Base-by-base conservation (phyloP, 2,113 vertebrate species). In the Nesogale talazaci region DNA sequence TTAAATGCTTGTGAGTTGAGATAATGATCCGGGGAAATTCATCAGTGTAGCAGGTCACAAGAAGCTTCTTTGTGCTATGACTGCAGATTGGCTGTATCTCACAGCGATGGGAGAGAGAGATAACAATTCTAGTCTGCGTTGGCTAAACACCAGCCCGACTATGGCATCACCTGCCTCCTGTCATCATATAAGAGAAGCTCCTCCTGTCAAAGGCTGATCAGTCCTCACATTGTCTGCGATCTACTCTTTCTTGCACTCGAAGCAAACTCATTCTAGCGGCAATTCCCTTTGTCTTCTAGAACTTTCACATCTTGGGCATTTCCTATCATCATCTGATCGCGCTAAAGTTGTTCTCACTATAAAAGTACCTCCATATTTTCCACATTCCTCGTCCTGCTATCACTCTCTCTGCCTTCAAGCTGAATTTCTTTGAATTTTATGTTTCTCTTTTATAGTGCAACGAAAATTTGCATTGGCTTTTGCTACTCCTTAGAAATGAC, bases 121-220 rank as follows among this genome's bases (percentile, higher is more conserved):
- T 19, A 40, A 67, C 4, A 15, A 7, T 17, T 56, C 2, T 29
- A 16, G 2, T 40, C 17, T 78, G 2, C 42, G 8, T 15, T 27
- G 23, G n/a, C 31, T n/a, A 27, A 72, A 38, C 1, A 0, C 1
- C 34, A 92, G 22, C 6, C 56, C 38, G 1, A n/a, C 10, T 3
- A 5, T 2, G 16, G 1, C 2, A 1, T 0, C 36, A 0, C 3
- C 0, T 1, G 1, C 15, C 70, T 52, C 2, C 14, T 1, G n/a
- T 63, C 40, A 14, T 57, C 36, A 10, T 0, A 1, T 5, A n/a
- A 56, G 42, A 67, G 69, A 17, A 42, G 0, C 19, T 34, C 25
- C 23, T 31, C 16, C 36, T 11, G 2, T 6, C 0, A 0, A 79
- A 52, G 52, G 59, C 9, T 12, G 27, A 1, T 6, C 3, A 1